Conservation (phyloP, 2,797 vertebrate genomes). For the Calcarius lapponicus region DNA sequence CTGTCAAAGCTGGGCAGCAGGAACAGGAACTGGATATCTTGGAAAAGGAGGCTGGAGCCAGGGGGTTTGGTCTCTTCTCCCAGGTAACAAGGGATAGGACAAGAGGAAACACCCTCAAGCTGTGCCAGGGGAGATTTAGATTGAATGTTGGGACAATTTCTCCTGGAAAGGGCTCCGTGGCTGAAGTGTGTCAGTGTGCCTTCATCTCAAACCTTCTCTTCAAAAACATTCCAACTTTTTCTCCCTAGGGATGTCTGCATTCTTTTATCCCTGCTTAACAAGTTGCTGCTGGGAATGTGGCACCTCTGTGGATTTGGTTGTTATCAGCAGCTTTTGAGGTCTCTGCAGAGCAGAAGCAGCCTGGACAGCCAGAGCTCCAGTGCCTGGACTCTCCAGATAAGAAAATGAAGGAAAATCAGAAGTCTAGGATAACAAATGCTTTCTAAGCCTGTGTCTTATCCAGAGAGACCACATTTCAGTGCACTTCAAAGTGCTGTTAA, state of each 20-base stretch:
- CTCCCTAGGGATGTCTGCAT: neutral
- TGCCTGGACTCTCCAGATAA: neutral
- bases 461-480: neutral
- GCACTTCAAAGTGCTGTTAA: neutral
- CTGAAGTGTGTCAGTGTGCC: neutral
- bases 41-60: neutral
- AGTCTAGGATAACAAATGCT: neutral
- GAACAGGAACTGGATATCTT: neutral
- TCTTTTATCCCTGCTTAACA: neutral
- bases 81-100: neutral
- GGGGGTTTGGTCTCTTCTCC: neutral
- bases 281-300: neutral
- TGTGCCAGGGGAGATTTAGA: neutral
- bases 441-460: neutral
- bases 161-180: fast-evolving
- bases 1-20: neutral
- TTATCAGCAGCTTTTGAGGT: neutral
- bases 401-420: neutral
- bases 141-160: neutral
- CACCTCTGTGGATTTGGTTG: neutral
- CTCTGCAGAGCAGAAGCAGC: neutral
- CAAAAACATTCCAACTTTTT: neutral
- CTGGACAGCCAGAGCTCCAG: neutral
- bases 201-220: neutral
- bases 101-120: neutral